Base-by-base conservation (phyloP, 1,140 invertebrate species). In the Camponotus pennsylvanicus region DNA sequence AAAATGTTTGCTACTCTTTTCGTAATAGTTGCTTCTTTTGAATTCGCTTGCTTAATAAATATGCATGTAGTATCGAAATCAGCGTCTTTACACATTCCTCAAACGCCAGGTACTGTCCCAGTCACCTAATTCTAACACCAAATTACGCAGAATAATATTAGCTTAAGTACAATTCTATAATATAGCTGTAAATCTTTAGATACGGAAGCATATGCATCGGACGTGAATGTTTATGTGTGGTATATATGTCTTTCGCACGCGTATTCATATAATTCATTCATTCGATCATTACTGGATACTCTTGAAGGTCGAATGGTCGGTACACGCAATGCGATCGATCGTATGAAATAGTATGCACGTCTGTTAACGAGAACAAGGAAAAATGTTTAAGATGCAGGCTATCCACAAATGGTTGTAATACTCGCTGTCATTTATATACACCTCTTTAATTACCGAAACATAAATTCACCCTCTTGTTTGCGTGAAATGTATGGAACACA, bases 171-270 rank as follows among this genome's bases (percentile, higher is more conserved):
- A 93, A 90, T 92, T 92, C 89, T 93, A 92, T 52, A 52, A 52
- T 83, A 92, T 87, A 89, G 90, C 91, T 93, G 92, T 90, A 91
- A 90, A 91, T 93, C 93, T 93, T 93, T 92, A 92, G 86, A 93
- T 93, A 92, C 92, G 92, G 92, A 94, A 93, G 93, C 93, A 93
- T 93, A 90, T 92, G 89, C 89, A 83, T 91, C 92, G 89, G 89
- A 90, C 89, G 89, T 91, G 82, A 73, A 42, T 84, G 61, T 73
- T 27, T 85, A 15, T 77, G 57, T 85, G 76, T 87, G 52, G 42
- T 49, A 32, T 63, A 57, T 83, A 61, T 87, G 57, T 32, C 18
- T 77, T 18, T 84, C 78, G 78, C 67, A 70, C 42, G 67, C 66
- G 34, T 67, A 59, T 32, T 13, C 21, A 18, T 32, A 40, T 34